Evolutionary conservation across 1,140 invertebrate genomes (phyloP).

Genomic region (Portunus trituberculatus): DNA sequence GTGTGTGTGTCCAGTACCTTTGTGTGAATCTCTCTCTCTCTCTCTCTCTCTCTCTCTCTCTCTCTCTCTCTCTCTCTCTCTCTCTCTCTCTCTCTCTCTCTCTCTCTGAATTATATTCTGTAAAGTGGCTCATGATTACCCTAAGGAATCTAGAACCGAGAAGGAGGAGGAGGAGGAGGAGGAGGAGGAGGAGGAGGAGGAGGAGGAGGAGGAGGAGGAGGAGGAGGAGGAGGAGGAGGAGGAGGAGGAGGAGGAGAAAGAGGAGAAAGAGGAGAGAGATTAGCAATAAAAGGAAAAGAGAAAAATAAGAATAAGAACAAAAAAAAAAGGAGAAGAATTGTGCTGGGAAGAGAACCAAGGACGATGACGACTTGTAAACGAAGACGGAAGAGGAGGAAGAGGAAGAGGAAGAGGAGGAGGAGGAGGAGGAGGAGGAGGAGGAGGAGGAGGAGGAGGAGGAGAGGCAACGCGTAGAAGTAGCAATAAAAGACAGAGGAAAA

Average conservation of each 20-base stretch:
- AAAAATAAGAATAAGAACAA: neutral
- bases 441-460: no score
- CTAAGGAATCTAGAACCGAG: neutral
- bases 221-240: constrained; percentile 28
- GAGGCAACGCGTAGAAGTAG: no score
- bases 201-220: neutral
- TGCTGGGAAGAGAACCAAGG: neutral
- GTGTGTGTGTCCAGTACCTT: neutral
- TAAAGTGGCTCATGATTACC: neutral
- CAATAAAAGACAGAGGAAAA: neutral
- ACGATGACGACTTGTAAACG: neutral
- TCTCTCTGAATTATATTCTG: neutral
- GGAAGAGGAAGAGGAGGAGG: neutral
- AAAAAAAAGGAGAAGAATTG: neutral
- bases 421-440: neutral
- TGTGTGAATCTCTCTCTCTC: neutral
- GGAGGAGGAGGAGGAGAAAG: neutral
- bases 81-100: neutral
- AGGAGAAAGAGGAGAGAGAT: no score
- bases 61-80: constrained; percentile 20
- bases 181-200: constrained; percentile 12
- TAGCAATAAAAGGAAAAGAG: neutral
- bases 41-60: constrained; percentile 10
- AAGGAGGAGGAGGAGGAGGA: neutral
- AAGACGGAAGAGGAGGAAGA: neutral